These are phyloP conservation scores for Cryptoprocta ferox DNA, from an alignment of 2,797 vertebrate genomes.

Conservation along the genomic window DNA sequence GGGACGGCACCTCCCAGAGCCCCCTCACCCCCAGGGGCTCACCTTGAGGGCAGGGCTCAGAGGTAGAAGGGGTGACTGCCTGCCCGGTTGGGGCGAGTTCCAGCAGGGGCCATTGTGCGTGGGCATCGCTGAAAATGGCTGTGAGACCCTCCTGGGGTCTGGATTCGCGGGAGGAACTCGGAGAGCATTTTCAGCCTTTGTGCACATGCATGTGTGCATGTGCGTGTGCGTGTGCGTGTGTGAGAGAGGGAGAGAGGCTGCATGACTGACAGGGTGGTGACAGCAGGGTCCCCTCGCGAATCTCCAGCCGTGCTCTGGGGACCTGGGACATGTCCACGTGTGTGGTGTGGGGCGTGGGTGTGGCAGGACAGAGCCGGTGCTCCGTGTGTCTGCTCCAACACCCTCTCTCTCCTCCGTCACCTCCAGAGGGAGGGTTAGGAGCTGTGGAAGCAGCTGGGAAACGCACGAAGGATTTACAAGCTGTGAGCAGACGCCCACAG, in stretches of 20 bases:
- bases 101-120: background rate
- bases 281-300: background rate
- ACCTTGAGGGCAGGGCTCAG: background rate
- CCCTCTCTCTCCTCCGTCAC: background rate
- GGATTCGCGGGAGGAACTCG: background rate
- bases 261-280: background rate
- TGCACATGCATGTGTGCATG: accelerated
- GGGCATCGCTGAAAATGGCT: background rate
- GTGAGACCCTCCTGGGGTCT: background rate
- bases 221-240: too few relatives aligned
- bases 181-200: background rate
- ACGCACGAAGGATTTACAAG: background rate
- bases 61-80: background rate
- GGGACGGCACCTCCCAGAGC: background rate
- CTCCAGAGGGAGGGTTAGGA: background rate
- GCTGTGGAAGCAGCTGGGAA: background rate
- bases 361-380: background rate
- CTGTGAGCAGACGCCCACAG: background rate
- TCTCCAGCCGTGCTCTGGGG: background rate
- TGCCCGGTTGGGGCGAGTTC: background rate
- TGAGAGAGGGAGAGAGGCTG: background rate
- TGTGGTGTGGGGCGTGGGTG: background rate
- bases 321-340: background rate
- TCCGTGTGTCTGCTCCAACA: too few relatives aligned
- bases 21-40: background rate